Base-by-base conservation (phyloP, 2,797 vertebrate species). In the Centroberyx gerrardi region DNA sequence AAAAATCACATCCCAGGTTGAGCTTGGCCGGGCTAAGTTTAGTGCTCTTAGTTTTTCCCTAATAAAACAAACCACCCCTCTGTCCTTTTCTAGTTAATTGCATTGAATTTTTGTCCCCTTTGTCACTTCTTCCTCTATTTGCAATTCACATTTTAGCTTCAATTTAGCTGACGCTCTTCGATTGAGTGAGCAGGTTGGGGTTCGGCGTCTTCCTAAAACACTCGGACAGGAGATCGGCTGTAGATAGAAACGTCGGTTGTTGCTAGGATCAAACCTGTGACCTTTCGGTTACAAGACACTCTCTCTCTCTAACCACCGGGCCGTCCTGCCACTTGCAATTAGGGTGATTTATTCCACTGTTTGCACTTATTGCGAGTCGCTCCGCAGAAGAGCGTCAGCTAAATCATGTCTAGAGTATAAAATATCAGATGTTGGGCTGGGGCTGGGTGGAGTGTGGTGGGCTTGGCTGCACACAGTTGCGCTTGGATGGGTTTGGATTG, bases 381-480 rank as follows among this genome's bases (percentile, higher is more conserved):
- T 55, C 8, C 4, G 74, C 71, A 77, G 76, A 63, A 64, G 53
- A 65, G 56, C 2, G 64, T 15, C 74, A 85, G 82, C 79, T 54
- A 27, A 62, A 42, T 18, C 60, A 49, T 74, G 84, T 80, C 69
- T 69, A 14, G 40, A 53, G 77, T 78, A 86, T 88, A 86, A 89
- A 91, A 80, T 84, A 82, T 90, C 86, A 85, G 28, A 85, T 86
- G 85, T 46, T 55, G 70, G 81, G 78, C 74, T 42, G 8, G 82
- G 73, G 78, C 85, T 65, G 89, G 89, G 86, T 76, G 86, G 84
- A 70, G 88, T 80, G 88, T 33, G 88, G 87, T 81, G 88, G 81
- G 76, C 80, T 82, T 72, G 85, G 84, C 86, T 78, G 83, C 80
- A 55, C 76, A 61, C 85, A 74, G 76, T 67, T 83, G 74, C 82